Evolutionary conservation across 1,140 invertebrate species (phyloP), one percentile per base, ranked within the genome.

Genomic region (Gryllus bimaculatus): DNA sequence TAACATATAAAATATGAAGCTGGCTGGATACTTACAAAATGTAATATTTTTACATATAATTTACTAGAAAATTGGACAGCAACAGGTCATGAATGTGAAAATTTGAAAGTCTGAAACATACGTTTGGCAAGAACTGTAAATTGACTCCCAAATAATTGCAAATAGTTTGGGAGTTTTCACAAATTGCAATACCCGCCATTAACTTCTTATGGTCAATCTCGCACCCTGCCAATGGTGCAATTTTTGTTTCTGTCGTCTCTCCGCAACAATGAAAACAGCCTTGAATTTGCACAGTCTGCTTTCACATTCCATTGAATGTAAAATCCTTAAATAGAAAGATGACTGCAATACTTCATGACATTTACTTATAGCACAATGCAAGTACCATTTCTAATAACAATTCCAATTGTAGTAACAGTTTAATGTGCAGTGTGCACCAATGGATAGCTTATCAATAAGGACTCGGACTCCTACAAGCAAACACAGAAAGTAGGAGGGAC

Each of bases 281-380:
- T 77, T 20, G 39, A 48, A n/a, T 77, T 20, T 77, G 76, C 48
- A 78, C 78, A 78, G 66, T 78, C 78, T 73, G 78, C 78, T 78
- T 78, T 66, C 78, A 78, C 78, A 78, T 74, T 78, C 54, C 78
- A 78, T 54, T 73, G 48, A 47, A 74, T 74, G 78, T 78, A 78
- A 39, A 26, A 78, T 74, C 66, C 21, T 66, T 78, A 49, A 49
- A 78, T 78, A 78, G 66, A 78, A 78, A 78, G 26, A 18, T 20
- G 54, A 73, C 47, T 66, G 54, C 54, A 66, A 66, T 66, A 66
- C 18, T 66, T 66, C 18, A 18, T 13, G 54, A 66, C 54, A 66
- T 66, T 66, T 66, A 66, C 54, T 13, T 66, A 18, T 66, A 66
- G 54, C 54, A 66, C 54, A 66, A 66, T 66, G 54, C 54, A 66